phyloP scores from a whole-genome alignment of 2,888 invertebrate genomes.

The Tinea trinotella region DNA sequence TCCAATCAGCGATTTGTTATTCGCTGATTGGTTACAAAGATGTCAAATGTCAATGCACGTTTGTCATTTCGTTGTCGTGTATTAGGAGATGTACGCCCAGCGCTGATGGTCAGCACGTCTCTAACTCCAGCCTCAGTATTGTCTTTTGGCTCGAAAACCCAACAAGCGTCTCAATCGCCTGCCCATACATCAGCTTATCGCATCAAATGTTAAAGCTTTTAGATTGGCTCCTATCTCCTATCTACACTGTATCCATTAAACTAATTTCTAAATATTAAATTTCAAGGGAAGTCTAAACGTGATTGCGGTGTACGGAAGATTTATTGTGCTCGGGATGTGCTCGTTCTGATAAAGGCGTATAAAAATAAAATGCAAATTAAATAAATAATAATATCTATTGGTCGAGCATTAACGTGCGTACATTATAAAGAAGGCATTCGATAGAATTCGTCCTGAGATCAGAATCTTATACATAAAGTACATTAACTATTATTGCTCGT shows the following conservation, averaged over 20 bases:
- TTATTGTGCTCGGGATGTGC: not conserved
- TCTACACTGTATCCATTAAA: not conserved
- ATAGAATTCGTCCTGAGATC: constrained; percentile 62
- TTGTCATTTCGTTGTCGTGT: too few species aligned
- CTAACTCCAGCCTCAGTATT: too few species aligned
- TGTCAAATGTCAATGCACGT: too few species aligned
- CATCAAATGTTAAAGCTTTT: not conserved
- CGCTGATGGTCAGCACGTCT: too few species aligned
- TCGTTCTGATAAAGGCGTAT: not conserved
- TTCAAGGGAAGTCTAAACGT: not conserved
- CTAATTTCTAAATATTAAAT: not conserved
- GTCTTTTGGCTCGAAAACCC: not conserved
- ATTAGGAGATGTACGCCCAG: too few species aligned
- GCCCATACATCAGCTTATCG: not conserved
- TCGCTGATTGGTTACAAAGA: too few species aligned
- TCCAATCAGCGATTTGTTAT: too few species aligned
- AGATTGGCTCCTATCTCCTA: not conserved
- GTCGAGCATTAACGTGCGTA: not conserved
- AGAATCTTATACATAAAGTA: constrained; percentile 66
- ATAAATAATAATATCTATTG: not conserved
- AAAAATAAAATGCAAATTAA: not conserved
- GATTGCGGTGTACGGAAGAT: not conserved
- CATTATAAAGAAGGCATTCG: not conserved
- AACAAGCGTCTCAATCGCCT: not conserved
- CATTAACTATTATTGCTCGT: not conserved